These are phyloP conservation scores for rat (Rattus norvegicus) DNA, from an alignment of 2,113 vertebrate genomes.

Conservation along the genomic window GRCr8 NC_086021.1:68961001-68961500, in stretches of 20 bases:
- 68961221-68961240: background rate
- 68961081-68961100: background rate
- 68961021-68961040: background rate
- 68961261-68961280: background rate
- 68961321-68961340: background rate
- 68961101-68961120: background rate
- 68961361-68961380: background rate
- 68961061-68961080: too few relatives aligned
- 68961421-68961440: background rate
- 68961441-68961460: background rate
- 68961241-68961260: background rate
- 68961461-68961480: conserved; percentile 6
- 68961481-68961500: background rate
- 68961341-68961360: background rate
- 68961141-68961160: background rate
- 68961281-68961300: background rate
- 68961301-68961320: background rate
- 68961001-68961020: background rate
- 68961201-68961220: background rate
- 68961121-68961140: background rate
- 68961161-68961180: background rate
- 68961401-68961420: background rate
- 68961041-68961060: background rate
- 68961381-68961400: background rate
- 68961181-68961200: background rate